A percentile compares a stretch with the other conserved stretches of the same genome.
Conservation (phyloP, 1,140 invertebrate genomes). For the Colletes latitarsis region DNA sequence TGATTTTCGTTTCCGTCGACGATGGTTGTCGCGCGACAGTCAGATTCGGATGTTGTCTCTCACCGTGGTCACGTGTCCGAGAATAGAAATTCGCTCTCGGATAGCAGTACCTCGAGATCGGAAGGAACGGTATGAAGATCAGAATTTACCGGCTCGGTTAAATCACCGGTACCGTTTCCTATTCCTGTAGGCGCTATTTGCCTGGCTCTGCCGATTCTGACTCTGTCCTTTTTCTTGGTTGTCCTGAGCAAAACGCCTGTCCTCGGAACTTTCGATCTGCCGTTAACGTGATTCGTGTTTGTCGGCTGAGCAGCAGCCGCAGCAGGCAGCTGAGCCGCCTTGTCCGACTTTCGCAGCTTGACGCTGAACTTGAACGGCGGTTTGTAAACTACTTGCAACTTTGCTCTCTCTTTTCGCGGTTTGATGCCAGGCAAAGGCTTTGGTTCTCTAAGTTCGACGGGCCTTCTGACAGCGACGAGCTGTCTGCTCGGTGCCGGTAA, state of each 20-base stretch:
- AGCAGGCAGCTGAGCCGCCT: slow-evolving; percentile 72
- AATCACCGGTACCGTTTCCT: slow-evolving; percentile 59
- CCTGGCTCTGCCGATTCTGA: slow-evolving; percentile 68
- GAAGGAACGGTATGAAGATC: slow-evolving; percentile 85
- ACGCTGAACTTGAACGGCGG: slow-evolving; percentile 92
- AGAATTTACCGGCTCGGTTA: slow-evolving; percentile 79
- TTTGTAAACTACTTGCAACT: slow-evolving; percentile 91
- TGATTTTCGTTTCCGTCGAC: background rate
- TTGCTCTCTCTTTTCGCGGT: slow-evolving; percentile 84
- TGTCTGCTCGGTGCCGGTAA: slow-evolving; percentile 50
- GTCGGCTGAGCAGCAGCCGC: slow-evolving; percentile 26
- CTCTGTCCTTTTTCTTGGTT: slow-evolving; percentile 73
- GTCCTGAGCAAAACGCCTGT: slow-evolving; percentile 81
- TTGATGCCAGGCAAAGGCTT: slow-evolving; percentile 49
- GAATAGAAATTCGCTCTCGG: slow-evolving; percentile 84
- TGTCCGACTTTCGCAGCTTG: slow-evolving; percentile 87
- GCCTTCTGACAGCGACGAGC: slow-evolving; percentile 65
- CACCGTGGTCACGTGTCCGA: slow-evolving; percentile 80
- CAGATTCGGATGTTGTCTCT: background rate
- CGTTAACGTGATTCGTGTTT: slow-evolving; percentile 44
- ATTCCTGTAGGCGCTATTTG: slow-evolving; percentile 64
- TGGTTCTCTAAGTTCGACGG: slow-evolving; percentile 65
- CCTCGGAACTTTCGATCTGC: slow-evolving; percentile 69
- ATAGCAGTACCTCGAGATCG: slow-evolving; percentile 84
- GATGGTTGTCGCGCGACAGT: background rate